Base-by-base conservation (phyloP, 2,888 invertebrate genomes). In the Tachina fera region DNA sequence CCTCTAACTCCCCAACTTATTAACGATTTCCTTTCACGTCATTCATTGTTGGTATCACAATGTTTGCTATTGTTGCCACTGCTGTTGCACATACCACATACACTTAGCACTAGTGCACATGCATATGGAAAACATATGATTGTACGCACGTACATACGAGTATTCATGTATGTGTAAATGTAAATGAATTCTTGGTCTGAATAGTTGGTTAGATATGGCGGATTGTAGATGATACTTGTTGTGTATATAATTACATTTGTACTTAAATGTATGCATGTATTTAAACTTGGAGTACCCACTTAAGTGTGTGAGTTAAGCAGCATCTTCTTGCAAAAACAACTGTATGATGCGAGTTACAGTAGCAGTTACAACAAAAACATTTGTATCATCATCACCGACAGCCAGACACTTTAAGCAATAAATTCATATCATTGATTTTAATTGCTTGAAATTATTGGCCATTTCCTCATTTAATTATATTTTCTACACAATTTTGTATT, bases 301-400 rank as follows among this genome's bases (percentile, higher is more conserved):
- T 83, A 70, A 83, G 60, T 77, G 77, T 83, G 61, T 22, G 76
- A 83, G 76, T 77, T 71, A 71, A 77, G 56, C 71, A 76, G 71
- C 56, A 63, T 53, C 39, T 71, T 53, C 9, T 53, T 70, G 41
- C 78, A 68, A n/a, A n/a, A n/a, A 60, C 77, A 60, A 43, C 43
- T 51, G n/a, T 77, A 39, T 79, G 39, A 39, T 79, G 39, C 19
- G 53, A 71, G 75, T 22, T 56, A 70, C 83, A 83, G 83, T 72
- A 83, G 83, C 83, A 77, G 51, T 83, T 83, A 77, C 83, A 83
- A 77, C 77, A 77, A 77, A 67, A 83, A 72, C 65, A 77, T 43
- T 71, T 72, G 58, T 83, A 70, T 76, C 49, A 77, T 77, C 71
- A 77, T 72, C 65, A 83, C 67, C 60, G 53, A 31, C 58, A 45